A percentile compares a stretch with the other conserved stretches of the same genome.
These are phyloP conservation scores for Podarcis cretensis DNA, from an alignment of 2,113 vertebrate genomes.

Conservation along the genomic window DNA sequence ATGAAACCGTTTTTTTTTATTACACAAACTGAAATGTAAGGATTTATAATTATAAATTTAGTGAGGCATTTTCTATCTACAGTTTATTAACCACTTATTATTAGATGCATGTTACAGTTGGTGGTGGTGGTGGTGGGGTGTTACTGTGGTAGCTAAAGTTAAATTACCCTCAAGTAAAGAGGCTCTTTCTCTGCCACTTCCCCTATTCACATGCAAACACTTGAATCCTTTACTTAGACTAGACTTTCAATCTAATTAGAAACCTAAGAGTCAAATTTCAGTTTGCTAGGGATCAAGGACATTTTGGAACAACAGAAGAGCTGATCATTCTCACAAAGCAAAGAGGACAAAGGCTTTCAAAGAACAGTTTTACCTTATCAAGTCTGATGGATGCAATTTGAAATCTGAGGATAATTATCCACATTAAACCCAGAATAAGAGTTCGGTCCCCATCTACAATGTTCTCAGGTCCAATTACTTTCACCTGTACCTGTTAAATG, in stretches of 20 bases:
- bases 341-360: not conserved
- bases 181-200: not conserved
- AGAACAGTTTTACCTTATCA: conserved; percentile 79
- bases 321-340: not conserved
- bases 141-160: too few species aligned
- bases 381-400: conserved; percentile 88
- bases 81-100: too few species aligned
- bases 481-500: conserved; percentile 83
- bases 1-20: not conserved
- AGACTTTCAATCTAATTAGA: not conserved
- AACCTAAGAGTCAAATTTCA: not conserved
- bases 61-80: too few species aligned
- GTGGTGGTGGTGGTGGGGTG: too few species aligned
- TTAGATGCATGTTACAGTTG: too few species aligned
- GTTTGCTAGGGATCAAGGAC: not conserved
- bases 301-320: not conserved
- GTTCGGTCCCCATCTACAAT: conserved; percentile 91
- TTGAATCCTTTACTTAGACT: not conserved
- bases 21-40: too few species aligned
- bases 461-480: conserved; percentile 93
- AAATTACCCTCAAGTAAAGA: too few species aligned
- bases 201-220: not conserved
- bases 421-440: conserved; percentile 90
- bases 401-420: conserved; percentile 94
- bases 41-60: too few species aligned